These are phyloP conservation scores for Dromaius novaehollandiae DNA, from an alignment of 2,113 vertebrate species.

Conservation along the genomic window DNA sequence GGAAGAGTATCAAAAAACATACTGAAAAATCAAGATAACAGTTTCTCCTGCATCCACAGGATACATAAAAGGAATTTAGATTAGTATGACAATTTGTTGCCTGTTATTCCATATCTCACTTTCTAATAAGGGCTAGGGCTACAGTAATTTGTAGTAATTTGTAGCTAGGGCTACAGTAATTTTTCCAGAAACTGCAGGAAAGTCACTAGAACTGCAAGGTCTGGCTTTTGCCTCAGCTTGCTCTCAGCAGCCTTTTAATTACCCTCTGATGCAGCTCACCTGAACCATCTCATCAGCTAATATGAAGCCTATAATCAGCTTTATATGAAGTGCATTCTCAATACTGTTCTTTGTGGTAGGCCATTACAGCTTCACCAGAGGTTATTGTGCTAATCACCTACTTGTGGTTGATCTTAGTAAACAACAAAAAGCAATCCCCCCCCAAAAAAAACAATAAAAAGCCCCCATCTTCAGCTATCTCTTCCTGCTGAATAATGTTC, in stretches of 20 bases:
- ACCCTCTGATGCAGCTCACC: background rate
- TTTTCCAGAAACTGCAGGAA: background rate
- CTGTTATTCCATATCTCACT: background rate
- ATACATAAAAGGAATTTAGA: background rate
- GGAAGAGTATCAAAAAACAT: background rate
- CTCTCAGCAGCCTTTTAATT: background rate
- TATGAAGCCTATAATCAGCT: background rate
- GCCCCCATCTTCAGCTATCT: background rate
- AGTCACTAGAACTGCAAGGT: background rate
- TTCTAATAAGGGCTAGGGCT: background rate
- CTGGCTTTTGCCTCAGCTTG: background rate
- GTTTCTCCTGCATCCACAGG: background rate
- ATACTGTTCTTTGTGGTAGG: background rate
- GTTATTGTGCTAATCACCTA: background rate
- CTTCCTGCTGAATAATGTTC: background rate
- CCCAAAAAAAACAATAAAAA: background rate
- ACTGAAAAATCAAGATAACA: accelerated
- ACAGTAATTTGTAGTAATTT: too few relatives aligned
- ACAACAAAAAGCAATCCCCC: background rate
- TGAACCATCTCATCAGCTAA: background rate
- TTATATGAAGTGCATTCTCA: background rate
- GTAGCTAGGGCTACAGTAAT: accelerated
- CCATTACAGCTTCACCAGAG: background rate
- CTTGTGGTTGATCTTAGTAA: background rate
- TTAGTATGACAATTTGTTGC: background rate